phyloP scores from a whole-genome alignment of 2,888 invertebrate genomes.

The Chrysotoxum bicinctum region DNA sequence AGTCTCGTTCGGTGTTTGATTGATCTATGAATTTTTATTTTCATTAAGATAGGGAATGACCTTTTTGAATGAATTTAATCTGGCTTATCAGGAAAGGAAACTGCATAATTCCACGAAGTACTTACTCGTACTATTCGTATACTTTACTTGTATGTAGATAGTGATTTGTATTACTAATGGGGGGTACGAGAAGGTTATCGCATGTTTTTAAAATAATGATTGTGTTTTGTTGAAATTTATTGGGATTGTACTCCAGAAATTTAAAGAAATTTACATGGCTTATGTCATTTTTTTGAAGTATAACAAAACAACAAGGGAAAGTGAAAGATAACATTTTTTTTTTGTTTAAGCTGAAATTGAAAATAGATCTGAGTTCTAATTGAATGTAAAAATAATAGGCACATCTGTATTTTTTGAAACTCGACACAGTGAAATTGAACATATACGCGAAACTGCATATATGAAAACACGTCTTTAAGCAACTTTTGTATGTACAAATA shows the following conservation, averaged over 20 bases:
- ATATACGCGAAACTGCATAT: too few relatives aligned
- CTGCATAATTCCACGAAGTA: slow-evolving; percentile 33
- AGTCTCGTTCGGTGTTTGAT: slow-evolving; percentile 10
- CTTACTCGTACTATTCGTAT: background rate
- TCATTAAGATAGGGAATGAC: slow-evolving; percentile 9
- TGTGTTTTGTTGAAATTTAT: background rate
- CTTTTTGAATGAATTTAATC: background rate
- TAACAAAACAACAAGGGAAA: background rate
- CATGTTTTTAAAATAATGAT: background rate
- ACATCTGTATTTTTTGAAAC: too few relatives aligned
- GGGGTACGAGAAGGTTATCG: slow-evolving; percentile 54
- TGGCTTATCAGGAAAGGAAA: slow-evolving; percentile 42
- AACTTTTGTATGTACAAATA: too few relatives aligned
- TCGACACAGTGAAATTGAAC: too few relatives aligned
- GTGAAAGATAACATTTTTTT: background rate
- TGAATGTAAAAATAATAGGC: too few relatives aligned
- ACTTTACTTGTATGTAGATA: background rate
- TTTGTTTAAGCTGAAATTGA: background rate
- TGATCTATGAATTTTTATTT: background rate
- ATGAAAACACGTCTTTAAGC: too few relatives aligned
- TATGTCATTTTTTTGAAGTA: background rate
- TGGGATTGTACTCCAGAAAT: background rate
- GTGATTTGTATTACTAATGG: slow-evolving; percentile 37
- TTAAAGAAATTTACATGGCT: background rate
- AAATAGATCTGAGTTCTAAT: too few relatives aligned